phyloP scores from a whole-genome alignment of 1,140 invertebrate species.

The Diplogasteroides magnus region DNA sequence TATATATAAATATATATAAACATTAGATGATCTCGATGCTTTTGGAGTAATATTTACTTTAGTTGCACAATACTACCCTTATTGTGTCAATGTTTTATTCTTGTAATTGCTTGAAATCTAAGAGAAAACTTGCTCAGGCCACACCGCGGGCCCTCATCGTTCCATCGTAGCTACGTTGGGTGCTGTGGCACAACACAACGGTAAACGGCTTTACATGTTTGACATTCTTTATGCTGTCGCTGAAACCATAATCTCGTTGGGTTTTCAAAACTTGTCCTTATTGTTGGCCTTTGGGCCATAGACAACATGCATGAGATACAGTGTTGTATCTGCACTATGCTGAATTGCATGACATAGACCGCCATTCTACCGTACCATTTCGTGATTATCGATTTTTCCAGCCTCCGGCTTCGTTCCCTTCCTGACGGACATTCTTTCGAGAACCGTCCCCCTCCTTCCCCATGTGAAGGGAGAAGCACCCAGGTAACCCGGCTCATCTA shows the following conservation, averaged over 20 bases:
- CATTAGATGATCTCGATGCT: no score
- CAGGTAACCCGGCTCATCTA: conserved; percentile 12
- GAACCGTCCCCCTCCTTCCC: conserved; percentile 44
- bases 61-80: no score
- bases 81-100: neutral
- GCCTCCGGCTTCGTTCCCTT: conserved; percentile 47
- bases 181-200: conserved; percentile 47
- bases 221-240: neutral
- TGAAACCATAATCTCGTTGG: neutral
- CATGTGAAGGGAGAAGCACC: conserved; percentile 48
- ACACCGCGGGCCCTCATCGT: conserved; percentile 39
- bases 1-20: no score
- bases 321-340: no score
- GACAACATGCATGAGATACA: no score
- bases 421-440: conserved; percentile 46
- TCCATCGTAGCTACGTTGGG: conserved; percentile 47
- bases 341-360: no score
- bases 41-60: no score
- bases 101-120: neutral
- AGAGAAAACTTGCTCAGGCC: conserved; percentile 48
- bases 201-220: conserved; percentile 32
- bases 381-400: conserved; percentile 10
- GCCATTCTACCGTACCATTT: no score
- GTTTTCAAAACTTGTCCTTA: conserved; percentile 7
- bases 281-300: neutral